Percentiles rank a stretch among this genome's conserved stretches.
Conservation (phyloP, 2,888 invertebrate genomes). For the Tromatobia lineatoria region DNA sequence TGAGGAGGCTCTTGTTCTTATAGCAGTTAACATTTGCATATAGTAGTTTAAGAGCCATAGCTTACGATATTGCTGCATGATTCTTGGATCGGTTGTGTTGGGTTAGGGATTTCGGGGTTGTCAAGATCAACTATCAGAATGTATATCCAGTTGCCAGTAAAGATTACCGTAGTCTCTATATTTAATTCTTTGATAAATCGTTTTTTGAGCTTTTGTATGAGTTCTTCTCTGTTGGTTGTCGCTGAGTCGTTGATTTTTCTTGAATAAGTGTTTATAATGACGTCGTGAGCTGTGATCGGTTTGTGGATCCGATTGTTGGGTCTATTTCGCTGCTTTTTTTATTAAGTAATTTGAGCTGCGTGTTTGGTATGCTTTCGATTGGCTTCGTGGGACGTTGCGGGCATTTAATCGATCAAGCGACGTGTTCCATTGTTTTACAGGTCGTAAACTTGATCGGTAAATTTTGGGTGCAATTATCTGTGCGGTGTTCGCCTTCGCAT, state of each 20-base stretch:
- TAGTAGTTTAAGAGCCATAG: slow-evolving; percentile 35
- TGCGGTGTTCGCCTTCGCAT: slow-evolving; percentile 31
- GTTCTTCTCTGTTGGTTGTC: slow-evolving; percentile 15
- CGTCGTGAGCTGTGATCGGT: slow-evolving; percentile 20
- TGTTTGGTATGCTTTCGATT: background rate
- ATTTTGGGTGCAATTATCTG: slow-evolving; percentile 11
- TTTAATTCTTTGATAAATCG: slow-evolving; percentile 29
- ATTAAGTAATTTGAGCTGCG: slow-evolving; percentile 9
- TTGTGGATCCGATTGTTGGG: slow-evolving; percentile 13
- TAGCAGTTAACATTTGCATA: too few species aligned
- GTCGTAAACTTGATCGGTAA: background rate
- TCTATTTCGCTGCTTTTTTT: slow-evolving; percentile 17
- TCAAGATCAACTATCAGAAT: slow-evolving; percentile 14
- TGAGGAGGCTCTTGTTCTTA: slow-evolving; percentile 16
- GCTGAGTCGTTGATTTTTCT: slow-evolving; percentile 27
- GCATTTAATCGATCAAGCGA: background rate
- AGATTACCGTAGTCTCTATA: slow-evolving; percentile 13
- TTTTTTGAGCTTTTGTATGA: slow-evolving; percentile 21
- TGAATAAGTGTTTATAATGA: slow-evolving; percentile 27
- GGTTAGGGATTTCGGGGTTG: background rate
- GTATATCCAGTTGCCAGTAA: too few species aligned
- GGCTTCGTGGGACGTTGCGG: slow-evolving; percentile 24
- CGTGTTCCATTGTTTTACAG: background rate
- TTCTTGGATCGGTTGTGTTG: slow-evolving; percentile 9
- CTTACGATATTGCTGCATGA: background rate